Evolutionary conservation across 2,113 vertebrate species (phyloP), one percentile per base, ranked within the genome.

Genomic region (Vicugna pacos): DNA sequence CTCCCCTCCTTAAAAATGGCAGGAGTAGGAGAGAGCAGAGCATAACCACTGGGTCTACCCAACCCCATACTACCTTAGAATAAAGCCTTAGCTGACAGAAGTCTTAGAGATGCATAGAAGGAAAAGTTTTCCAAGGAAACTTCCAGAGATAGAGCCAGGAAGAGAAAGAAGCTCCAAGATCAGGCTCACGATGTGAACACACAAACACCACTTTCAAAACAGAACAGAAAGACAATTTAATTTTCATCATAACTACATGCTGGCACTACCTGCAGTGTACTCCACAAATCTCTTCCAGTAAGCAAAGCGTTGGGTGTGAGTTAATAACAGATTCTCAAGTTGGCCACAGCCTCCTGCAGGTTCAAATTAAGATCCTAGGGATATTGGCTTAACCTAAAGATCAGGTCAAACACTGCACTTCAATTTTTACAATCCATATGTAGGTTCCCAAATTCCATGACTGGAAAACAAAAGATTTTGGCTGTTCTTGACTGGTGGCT

Each of bases 351-450:
- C 60, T 97, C 76, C 62, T 52, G 26, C 38, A 83, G 76, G 52
- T 94, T 95, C 0, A 8, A 92, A 93, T 77, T 91, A 94, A 95
- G 76, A 92, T 56, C 64, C 75, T 30, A 92, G 64, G 69, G 77
- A 84, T 58, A 94, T 0, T 65, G 84, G 54, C 58, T 92, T 81
- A 84, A 84, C 48, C 88, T 50, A 93, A 77, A 94, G 70, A 88
- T 92, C 84, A 94, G 77, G 72, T 62, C 95, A 95, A 97, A 95
- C 9, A 30, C 19, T 22, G 46, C 60, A 91, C 92, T 96, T 96
- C 91, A 93, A 73, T 67, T 92, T 67, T 70, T 54, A 93, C 52
- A 75, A 84, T 67, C 75, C 0, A 1, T 35, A 72, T 0, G 1
- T 35, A 72, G 94, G 76, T 50, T 96, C 72, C 84, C 76, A 91